Evolutionary conservation across 2,888 invertebrate species (phyloP).

Genomic region (Ormia ochracea): DNA sequence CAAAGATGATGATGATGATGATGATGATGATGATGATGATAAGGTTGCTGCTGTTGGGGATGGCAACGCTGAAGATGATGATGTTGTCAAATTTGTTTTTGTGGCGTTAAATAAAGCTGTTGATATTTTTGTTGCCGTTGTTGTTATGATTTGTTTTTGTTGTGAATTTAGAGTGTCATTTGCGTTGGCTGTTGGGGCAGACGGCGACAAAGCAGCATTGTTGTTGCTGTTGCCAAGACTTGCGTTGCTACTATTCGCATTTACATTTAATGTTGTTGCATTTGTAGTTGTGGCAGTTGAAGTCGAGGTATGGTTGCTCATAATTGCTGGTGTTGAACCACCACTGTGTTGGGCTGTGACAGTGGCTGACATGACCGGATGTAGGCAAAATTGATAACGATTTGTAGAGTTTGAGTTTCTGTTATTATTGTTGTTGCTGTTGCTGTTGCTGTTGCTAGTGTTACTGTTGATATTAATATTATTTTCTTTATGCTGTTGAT

Average conservation of each 20-base stretch:
- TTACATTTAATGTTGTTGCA: slow-evolving; percentile 11
- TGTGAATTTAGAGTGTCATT: slow-evolving; percentile 36
- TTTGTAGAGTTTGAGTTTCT: slow-evolving; percentile 62
- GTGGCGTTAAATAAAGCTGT: slow-evolving; percentile 53
- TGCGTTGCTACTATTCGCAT: background rate
- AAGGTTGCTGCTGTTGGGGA: background rate
- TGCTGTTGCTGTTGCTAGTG: slow-evolving; percentile 26
- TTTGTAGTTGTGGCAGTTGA: slow-evolving; percentile 26
- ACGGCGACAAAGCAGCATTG: slow-evolving; percentile 4
- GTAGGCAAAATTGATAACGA: slow-evolving; percentile 67
- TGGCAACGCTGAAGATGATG: background rate
- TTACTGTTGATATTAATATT: slow-evolving; percentile 31
- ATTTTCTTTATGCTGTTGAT: slow-evolving; percentile 50
- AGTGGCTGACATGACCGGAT: slow-evolving; percentile 59
- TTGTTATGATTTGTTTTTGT: slow-evolving; percentile 37
- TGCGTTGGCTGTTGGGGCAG: slow-evolving; percentile 5
- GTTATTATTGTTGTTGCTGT: slow-evolving; percentile 31
- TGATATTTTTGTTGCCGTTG: slow-evolving; percentile 50
- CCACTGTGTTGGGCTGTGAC: slow-evolving; percentile 23
- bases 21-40: background rate
- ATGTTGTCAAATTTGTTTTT: slow-evolving; percentile 44
- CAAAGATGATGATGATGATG: background rate
- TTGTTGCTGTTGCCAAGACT: slow-evolving; percentile 11
- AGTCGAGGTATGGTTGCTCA: slow-evolving; percentile 32
- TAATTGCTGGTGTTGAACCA: slow-evolving; percentile 58